Conservation (phyloP, 2,797 vertebrate species). For the Carduelis carduelis region DNA sequence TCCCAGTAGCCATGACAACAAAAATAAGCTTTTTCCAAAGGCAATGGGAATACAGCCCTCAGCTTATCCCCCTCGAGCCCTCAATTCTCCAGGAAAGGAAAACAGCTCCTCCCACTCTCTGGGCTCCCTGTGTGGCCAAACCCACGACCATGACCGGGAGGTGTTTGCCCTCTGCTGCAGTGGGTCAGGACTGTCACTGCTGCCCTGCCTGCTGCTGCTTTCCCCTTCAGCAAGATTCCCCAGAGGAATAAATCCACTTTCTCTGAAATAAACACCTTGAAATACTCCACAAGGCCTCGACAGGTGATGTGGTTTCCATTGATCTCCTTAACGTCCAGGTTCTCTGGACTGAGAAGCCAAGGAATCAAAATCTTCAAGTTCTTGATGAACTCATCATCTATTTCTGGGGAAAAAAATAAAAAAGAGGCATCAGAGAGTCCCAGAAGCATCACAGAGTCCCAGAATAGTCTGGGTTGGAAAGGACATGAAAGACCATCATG, state of each 20-base stretch:
- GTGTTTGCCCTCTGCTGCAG: neutral
- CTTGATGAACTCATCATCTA: slow-evolving; percentile 92
- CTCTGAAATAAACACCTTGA: slow-evolving; percentile 82
- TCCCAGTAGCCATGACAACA: slow-evolving; percentile 53
- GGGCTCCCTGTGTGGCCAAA: neutral
- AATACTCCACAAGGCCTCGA: slow-evolving; percentile 95
- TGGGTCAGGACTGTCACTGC: neutral
- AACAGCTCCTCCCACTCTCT: neutral
- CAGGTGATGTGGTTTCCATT: slow-evolving; percentile 97
- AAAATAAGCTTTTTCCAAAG: neutral
- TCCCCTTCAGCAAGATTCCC: neutral
- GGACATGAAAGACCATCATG: neutral
- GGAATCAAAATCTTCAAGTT: slow-evolving; percentile 94
- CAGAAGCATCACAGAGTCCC: neutral
- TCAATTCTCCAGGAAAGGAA: neutral
- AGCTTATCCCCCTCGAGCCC: neutral
- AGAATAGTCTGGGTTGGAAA: neutral
- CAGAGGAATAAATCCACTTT: neutral
- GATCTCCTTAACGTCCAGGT: slow-evolving; percentile 95
- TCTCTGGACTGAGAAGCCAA: slow-evolving; percentile 90
- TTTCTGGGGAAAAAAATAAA: slow-evolving; percentile 76
- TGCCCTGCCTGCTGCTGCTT: neutral
- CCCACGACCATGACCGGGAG: accelerated
- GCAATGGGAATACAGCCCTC: neutral
- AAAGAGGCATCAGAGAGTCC: neutral